Conservation (phyloP, 2,888 invertebrate species). For the Heteromyza rotundicornis region DNA sequence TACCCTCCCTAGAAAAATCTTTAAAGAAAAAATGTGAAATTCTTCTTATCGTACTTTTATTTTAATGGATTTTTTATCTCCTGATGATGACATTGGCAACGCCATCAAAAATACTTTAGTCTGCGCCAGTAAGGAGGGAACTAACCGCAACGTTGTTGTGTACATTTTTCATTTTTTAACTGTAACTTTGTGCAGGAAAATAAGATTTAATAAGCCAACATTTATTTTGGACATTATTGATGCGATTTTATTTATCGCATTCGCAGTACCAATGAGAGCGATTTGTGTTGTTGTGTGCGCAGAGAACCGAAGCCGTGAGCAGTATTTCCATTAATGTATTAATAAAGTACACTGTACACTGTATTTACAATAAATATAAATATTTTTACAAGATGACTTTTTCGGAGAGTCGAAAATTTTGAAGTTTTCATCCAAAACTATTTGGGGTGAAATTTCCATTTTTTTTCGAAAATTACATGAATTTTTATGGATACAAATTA, state of each 20-base stretch:
- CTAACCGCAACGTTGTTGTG: slow-evolving; percentile 33
- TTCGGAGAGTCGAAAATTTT: too few species aligned
- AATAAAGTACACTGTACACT: too few species aligned
- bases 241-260: slow-evolving; percentile 45
- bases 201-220: slow-evolving; percentile 54
- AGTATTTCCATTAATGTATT: too few species aligned
- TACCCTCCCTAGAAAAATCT: slow-evolving; percentile 5
- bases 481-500: too few species aligned
- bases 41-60: slow-evolving; percentile 48
- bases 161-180: slow-evolving; percentile 45
- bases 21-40: slow-evolving; percentile 17
- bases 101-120: slow-evolving; percentile 16
- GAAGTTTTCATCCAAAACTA: too few species aligned
- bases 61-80: slow-evolving; percentile 56
- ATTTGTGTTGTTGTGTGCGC: too few species aligned
- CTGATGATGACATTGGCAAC: slow-evolving; percentile 33
- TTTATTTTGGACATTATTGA: slow-evolving; percentile 52
- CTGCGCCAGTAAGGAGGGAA: neutral
- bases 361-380: too few species aligned
- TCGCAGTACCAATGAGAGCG: too few species aligned
- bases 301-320: too few species aligned
- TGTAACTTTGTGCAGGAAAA: slow-evolving; percentile 42
- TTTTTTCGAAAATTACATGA: too few species aligned
- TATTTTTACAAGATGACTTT: too few species aligned
- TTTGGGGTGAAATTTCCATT: too few species aligned